Evolutionary conservation across 2,888 invertebrate species (phyloP).

Genomic region (Catocala fraxini): DNA sequence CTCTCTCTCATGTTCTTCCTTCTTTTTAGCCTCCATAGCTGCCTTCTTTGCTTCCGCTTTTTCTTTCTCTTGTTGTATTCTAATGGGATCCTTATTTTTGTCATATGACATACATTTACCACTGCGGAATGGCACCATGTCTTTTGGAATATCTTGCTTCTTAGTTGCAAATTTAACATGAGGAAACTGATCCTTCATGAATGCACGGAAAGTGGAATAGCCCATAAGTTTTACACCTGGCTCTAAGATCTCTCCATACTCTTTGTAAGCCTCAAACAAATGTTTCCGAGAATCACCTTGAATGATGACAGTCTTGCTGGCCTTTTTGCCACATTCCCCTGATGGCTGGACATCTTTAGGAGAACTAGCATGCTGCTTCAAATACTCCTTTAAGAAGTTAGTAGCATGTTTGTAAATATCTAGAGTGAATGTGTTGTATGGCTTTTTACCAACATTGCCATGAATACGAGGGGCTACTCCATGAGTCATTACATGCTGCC

Average conservation of each 20-base stretch:
- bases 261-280: constrained; percentile 91
- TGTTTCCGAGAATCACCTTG: constrained; percentile 89
- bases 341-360: constrained; percentile 84
- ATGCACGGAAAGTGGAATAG: constrained; percentile 93
- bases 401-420: constrained; percentile 93
- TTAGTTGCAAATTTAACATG: constrained; percentile 92
- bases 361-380: constrained; percentile 89
- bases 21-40: constrained; percentile 84
- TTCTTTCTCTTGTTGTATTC: constrained; percentile 83
- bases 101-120: constrained; percentile 87
- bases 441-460: constrained; percentile 93
- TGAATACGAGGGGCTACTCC: constrained; percentile 93
- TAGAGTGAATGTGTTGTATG: constrained; percentile 93
- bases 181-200: constrained; percentile 94
- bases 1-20: constrained; percentile 81
- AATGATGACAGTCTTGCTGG: constrained; percentile 83
- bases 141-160: constrained; percentile 82
- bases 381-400: constrained; percentile 91
- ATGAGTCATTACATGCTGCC: constrained; percentile 93
- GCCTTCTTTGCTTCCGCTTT: constrained; percentile 84
- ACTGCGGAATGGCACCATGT: constrained; percentile 84
- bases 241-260: constrained; percentile 91
- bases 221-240: constrained; percentile 93
- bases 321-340: constrained; percentile 81
- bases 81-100: constrained; percentile 84